Conservation (phyloP, 2,797 vertebrate genomes). For the Selene dorsalis region DNA sequence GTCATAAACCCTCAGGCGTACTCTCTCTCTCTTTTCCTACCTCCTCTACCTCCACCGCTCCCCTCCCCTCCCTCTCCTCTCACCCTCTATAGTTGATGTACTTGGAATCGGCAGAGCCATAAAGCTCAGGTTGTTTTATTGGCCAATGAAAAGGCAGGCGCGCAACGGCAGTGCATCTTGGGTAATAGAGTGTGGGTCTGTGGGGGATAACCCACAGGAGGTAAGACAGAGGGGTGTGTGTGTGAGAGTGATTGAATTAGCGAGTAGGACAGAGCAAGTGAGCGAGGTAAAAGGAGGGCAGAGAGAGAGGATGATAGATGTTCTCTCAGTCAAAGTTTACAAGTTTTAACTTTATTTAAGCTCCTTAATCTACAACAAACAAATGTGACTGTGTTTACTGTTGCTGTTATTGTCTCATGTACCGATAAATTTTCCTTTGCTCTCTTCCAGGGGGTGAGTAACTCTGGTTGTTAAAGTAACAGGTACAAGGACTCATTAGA, state of each 20-base stretch:
- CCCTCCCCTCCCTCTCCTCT: background rate
- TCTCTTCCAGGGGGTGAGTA: no score
- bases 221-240: slow-evolving; percentile 27
- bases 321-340: no score
- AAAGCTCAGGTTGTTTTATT: slow-evolving; percentile 81
- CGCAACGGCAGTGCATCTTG: slow-evolving; percentile 72
- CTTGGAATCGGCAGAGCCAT: slow-evolving; percentile 69
- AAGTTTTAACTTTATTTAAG: no score
- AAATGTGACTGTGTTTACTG: no score
- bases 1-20: slow-evolving; percentile 55
- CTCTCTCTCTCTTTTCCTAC: slow-evolving; percentile 8
- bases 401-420: no score
- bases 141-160: slow-evolving; percentile 78
- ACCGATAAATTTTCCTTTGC: no score
- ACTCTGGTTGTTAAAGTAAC: no score
- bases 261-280: slow-evolving; percentile 1
- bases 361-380: no score
- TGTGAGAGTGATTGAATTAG: slow-evolving; percentile 43
- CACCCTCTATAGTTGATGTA: slow-evolving; percentile 65
- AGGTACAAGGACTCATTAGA: no score
- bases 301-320: no score
- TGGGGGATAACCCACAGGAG: slow-evolving; percentile 64
- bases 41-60: background rate
- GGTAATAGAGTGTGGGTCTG: slow-evolving; percentile 74
- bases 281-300: slow-evolving; percentile 1